These are phyloP conservation scores for Hippopotamyrus pictus DNA, from an alignment of 2,797 vertebrate genomes.

Conservation along the genomic window DNA sequence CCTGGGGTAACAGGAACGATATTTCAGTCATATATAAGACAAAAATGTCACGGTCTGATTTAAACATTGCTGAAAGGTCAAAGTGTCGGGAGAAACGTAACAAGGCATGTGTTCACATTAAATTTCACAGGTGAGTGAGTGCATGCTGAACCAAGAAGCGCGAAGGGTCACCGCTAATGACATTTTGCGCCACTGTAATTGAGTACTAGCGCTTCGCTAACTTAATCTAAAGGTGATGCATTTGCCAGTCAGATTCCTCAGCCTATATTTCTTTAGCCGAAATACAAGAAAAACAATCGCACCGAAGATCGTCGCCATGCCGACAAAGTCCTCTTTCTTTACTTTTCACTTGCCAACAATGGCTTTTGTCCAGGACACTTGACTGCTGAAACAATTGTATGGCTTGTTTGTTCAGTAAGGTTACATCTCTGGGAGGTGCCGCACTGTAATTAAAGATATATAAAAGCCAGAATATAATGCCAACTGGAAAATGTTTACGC, in stretches of 20 bases:
- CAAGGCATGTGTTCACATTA: slow-evolving; percentile 2
- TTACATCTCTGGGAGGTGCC: background rate
- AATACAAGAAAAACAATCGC: background rate
- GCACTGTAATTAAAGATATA: background rate
- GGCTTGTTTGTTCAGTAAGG: background rate
- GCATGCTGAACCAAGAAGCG: background rate
- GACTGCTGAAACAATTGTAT: background rate
- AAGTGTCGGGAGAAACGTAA: background rate
- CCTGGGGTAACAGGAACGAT: background rate
- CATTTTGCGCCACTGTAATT: background rate
- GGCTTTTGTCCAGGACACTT: background rate
- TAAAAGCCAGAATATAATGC: background rate
- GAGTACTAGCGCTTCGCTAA: background rate
- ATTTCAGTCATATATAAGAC: background rate
- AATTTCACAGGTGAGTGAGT: background rate
- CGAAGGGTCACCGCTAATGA: background rate
- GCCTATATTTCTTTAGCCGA: background rate
- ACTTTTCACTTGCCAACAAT: background rate
- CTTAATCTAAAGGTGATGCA: background rate
- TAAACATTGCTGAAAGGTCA: slow-evolving; percentile 16
- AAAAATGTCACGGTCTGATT: background rate
- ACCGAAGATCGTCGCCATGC: background rate
- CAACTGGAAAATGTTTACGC: background rate
- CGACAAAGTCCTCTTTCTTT: background rate
- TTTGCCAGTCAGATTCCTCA: background rate